Percentiles rank a stretch among this genome's conserved stretches.
These are phyloP conservation scores for Sebastes kiyomatsui DNA, from an alignment of 2,797 vertebrate genomes.

Conservation along the genomic window DNA sequence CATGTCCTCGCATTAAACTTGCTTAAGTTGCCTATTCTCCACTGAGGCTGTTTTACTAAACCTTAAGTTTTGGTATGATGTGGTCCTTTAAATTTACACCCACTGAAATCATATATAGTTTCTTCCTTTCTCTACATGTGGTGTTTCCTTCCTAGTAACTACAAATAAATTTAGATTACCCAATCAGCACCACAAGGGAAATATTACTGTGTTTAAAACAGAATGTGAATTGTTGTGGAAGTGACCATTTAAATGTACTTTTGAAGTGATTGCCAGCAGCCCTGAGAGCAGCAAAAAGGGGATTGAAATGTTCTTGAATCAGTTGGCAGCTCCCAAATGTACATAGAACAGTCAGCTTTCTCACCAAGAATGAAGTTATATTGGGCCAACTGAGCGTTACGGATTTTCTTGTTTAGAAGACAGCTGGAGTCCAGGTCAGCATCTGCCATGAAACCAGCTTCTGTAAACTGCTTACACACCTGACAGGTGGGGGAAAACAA, in stretches of 20 bases:
- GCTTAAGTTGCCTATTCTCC: not conserved
- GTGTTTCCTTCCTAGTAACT: not conserved
- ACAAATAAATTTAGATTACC: not conserved
- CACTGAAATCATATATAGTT: not conserved
- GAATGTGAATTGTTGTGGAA: not conserved
- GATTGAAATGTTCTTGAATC: not conserved
- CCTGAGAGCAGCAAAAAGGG: not conserved
- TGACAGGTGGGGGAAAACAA: conserved; percentile 46
- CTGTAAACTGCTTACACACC: conserved; percentile 89
- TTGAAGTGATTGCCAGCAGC: not conserved
- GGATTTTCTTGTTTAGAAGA: conserved; percentile 95
- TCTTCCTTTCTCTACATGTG: not conserved
- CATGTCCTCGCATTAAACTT: not conserved
- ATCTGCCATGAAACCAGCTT: conserved; percentile 93
- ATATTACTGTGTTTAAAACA: not conserved
- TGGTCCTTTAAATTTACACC: not conserved
- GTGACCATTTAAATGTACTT: not conserved
- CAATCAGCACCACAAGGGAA: not conserved
- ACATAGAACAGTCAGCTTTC: not conserved
- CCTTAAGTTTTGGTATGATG: not conserved
- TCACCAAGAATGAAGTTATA: conserved; percentile 98
- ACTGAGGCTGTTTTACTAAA: not conserved
- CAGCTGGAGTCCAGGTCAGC: conserved; percentile 91
- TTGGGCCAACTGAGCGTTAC: conserved; percentile 93
- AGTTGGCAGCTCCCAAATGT: not conserved